These are phyloP conservation scores for Drosophila paranaensis DNA, from an alignment of 2,888 invertebrate species.

Conservation along the genomic window DNA sequence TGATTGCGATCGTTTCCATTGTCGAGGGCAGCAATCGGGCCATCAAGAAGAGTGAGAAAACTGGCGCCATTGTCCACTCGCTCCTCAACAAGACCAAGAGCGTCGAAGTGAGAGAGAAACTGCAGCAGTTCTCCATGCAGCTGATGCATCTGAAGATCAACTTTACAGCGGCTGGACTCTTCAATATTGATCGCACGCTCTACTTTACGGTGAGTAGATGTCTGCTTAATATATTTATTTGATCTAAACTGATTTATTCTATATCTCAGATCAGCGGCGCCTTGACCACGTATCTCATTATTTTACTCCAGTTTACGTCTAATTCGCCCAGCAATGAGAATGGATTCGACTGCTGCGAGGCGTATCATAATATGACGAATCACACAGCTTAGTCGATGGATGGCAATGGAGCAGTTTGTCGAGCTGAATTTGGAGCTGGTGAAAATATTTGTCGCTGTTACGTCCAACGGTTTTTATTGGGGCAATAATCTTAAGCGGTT, in stretches of 20 bases:
- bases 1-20: constrained; percentile 84
- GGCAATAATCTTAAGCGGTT: constrained; percentile 45
- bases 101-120: constrained; percentile 80
- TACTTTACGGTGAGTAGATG: constrained; percentile 83
- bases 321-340: constrained; percentile 58
- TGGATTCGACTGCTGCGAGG: constrained; percentile 48
- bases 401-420: neutral
- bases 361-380: constrained; percentile 58
- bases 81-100: constrained; percentile 81
- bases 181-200: constrained; percentile 84
- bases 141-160: constrained; percentile 83
- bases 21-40: constrained; percentile 84
- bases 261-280: constrained; percentile 83
- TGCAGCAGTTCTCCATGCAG: constrained; percentile 84
- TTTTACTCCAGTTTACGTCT: constrained; percentile 84
- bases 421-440: constrained; percentile 12
- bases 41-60: constrained; percentile 84
- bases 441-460: constrained; percentile 15
- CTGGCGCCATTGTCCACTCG: constrained; percentile 82
- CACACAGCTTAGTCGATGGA: constrained; percentile 48
- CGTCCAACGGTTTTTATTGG: constrained; percentile 18
- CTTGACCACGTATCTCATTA: constrained; percentile 84
- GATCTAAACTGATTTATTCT: neutral
- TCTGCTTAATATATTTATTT: neutral
- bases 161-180: constrained; percentile 85